Evolutionary conservation across 2,113 vertebrate genomes (phyloP), one percentile per base, ranked within the genome.

Genomic region (Gobiocypris rarus): DNA sequence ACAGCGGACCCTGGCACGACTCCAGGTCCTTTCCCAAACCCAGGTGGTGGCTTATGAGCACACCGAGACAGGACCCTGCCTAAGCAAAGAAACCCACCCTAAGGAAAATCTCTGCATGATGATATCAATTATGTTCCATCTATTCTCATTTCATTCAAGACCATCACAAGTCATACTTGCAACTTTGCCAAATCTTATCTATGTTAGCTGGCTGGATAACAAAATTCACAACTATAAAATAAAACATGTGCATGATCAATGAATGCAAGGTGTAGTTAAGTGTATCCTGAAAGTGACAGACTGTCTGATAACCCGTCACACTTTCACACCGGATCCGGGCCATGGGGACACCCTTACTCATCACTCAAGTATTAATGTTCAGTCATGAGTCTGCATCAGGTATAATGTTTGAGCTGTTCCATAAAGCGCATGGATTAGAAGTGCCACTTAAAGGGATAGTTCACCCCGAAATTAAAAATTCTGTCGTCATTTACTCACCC

Each of bases 31-130:
- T 65, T 31, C 24, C 84, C 77, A 81, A 50, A 77, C 63, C 77
- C 87, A 86, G 87, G 77, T 84, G 74, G 54, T 52, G 76, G 52
- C 81, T 71, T 76, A 71, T 63, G 77, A 77, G 45, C 24, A 22
- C 71, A 56, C 52, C 6, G 52, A 82, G 17, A 34, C 19, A 69
- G 38, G 9, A 31, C 50, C 70, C 28, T 15, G 41, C 19, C 81
- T 24, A 1, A 26, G 69, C 9, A 22, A 26, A 22, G 9, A 77
- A 76, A 69, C 38, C 50, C 50, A 41, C 31, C 67, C 73, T 82
- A 41, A 43, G 52, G n/a, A 73, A 73, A 45, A 24, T 13, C 2
- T 26, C 6, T 48, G 70, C 70, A 43, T 71, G 22, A 71, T 26
- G 5, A 41, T 19, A 19, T 41, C 9, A 38, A 69, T 69, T 41